Base-by-base conservation (phyloP, 1,140 invertebrate genomes). In the Coelopa frigida region DNA sequence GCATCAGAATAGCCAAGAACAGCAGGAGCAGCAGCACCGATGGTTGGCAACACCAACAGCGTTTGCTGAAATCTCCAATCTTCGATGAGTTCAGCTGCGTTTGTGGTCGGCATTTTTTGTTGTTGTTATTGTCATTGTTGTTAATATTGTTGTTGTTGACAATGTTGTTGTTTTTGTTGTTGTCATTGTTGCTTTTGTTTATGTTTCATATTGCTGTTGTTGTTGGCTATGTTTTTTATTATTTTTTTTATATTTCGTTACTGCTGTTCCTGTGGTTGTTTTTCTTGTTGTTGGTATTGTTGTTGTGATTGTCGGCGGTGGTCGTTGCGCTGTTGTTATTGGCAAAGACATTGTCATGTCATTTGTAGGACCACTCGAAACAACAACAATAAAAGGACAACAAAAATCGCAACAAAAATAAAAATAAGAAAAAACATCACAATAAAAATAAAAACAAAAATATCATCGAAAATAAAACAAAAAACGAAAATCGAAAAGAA, bases 341-440 rank as follows among this genome's bases (percentile, higher is more conserved):
- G 59, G 55, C 51, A 56, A 59, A 61, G 48, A 61, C 61, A 64
- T 64, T 64, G 61, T 64, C 61, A 64, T 64, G 61, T 64, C 61
- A 64, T 64, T 43, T 43, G 41, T 43, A 43, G 41, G 27, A 43
- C 31, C 41, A 43, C 41, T 18, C 33, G 21, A 32, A 40, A 40
- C n/a, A n/a, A n/a, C n/a, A n/a, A n/a, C n/a, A n/a, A n/a, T n/a
- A n/a, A n/a, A n/a, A n/a, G n/a, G n/a, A n/a, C n/a, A 35, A 5
- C 12, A 33, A 35, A 15, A 35, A 54, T 58, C 23, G 22, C 38
- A 24, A 14, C 18, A 40, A 21, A 14, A 21, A 21, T 40, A 40
- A 40, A 21, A 40, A 40, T 40, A 40, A 40, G 20, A 22, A 22
- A 22, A 20, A n/a, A n/a, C n/a, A n/a, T n/a, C n/a, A n/a, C n/a